Evolutionary conservation across 2,113 vertebrate species (phyloP).

Genomic region (Anoplopoma fimbria): DNA sequence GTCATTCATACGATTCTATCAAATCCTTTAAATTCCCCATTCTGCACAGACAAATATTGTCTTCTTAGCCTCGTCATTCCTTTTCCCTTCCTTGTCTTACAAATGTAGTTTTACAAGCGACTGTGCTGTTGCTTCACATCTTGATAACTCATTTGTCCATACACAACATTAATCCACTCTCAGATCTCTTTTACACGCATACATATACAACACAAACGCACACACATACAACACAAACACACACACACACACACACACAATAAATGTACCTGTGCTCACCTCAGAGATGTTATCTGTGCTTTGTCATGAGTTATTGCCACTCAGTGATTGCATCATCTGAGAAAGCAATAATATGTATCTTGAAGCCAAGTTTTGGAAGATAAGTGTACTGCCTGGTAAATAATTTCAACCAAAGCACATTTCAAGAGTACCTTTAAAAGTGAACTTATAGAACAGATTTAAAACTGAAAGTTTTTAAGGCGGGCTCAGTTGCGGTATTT

Average conservation of each 20-base stretch:
- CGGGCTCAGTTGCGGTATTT: neutral
- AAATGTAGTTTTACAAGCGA: neutral
- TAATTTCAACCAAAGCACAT: neutral
- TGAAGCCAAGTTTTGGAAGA: neutral
- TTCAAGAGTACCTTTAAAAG: neutral
- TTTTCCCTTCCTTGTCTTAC: neutral
- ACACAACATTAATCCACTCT: neutral
- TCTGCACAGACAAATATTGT: constrained; percentile 2
- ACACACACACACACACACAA: neutral
- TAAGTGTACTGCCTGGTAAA: neutral
- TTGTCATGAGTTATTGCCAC: constrained; percentile 12
- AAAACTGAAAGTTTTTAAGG: neutral
- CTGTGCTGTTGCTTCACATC: neutral
- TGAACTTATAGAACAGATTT: neutral
- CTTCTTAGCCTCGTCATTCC: neutral
- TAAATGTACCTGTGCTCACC: constrained; percentile 30
- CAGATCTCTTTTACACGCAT: neutral
- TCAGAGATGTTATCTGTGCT: constrained; percentile 20
- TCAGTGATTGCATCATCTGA: constrained; percentile 11
- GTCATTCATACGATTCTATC: neutral
- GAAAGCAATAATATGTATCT: constrained; percentile 29
- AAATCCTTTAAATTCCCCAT: constrained; percentile 4
- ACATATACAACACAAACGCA: constrained; percentile 7
- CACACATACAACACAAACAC: neutral
- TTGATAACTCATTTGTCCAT: constrained; percentile 17